Base-by-base conservation (phyloP, 1,140 invertebrate species). In the Linepithema humile region DNA sequence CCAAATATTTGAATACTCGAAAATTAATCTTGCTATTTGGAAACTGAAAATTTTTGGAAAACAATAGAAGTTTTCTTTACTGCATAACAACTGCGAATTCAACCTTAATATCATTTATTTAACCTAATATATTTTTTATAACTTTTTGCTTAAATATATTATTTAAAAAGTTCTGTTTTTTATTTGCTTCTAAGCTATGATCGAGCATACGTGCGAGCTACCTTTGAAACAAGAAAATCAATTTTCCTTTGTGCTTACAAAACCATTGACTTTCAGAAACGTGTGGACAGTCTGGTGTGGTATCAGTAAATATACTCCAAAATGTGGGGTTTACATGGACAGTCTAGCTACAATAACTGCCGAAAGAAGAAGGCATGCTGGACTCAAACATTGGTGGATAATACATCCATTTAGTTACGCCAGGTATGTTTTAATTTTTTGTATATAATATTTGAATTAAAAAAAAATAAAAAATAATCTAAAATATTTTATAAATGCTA, bases 361-460 rank as follows among this genome's bases (percentile, higher is more conserved):
- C 5, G 92, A 94, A 85, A 92, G 60, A 85, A 85, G 45, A 57
- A 88, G 89, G 5, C 92, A 93, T 15, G 35, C 20, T n/a, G 50
- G 35, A 12, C 32, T 73, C 5, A 77, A 84, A 35, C 62, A 91
- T 67, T 90, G 72, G 82, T 94, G 92, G 92, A 91, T 94, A 60
- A 85, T 94, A 84, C 94, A 94, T 87, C 93, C 94, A 5, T 93
- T 93, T 29, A 93, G 93, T 62, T 82, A 85, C 45, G 26, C 85
- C 35, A 93, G 91, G 93, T 93, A 82, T 55, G n/a, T 60, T 59
- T 65, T 50, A 53, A 65, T 43, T 15, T 20, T 45, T 35, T 38
- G 17, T 29, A 5, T 20, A n/a, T 20, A 17, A 55, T 55, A 20
- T 55, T 23, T 23, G 9, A 55, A 7, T 26, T 20, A 23, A 20